phyloP scores from a whole-genome alignment of 2,888 invertebrate species.

The Invenusta paracnida region DNA sequence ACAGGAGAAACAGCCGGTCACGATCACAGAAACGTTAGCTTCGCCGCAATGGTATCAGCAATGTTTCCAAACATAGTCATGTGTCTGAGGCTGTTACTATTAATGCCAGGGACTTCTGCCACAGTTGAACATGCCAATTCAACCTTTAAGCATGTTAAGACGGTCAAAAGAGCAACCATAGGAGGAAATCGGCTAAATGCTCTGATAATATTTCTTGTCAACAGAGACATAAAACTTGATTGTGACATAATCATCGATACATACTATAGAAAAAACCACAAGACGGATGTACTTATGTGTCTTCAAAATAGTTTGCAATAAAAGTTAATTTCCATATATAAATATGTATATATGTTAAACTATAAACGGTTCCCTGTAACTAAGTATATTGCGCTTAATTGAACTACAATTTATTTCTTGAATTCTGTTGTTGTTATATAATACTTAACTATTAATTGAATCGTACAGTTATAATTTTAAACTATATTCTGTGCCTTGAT shows the following conservation, averaged over 20 bases:
- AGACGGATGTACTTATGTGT: background rate
- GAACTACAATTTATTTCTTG: background rate
- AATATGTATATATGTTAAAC: too few species aligned
- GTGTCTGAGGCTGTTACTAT: background rate
- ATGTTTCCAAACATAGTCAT: background rate
- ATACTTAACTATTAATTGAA: too few species aligned
- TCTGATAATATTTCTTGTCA: background rate
- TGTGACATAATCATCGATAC: background rate
- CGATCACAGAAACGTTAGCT: background rate
- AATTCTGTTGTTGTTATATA: too few species aligned
- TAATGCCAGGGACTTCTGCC: background rate
- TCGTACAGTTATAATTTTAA: too few species aligned
- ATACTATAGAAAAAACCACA: background rate
- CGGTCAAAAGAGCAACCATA: background rate
- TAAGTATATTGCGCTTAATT: background rate
- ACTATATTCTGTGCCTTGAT: too few species aligned
- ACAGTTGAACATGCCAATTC: background rate
- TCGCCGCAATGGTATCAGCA: background rate
- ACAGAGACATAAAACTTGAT: background rate
- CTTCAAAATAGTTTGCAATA: background rate
- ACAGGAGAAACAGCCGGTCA: background rate
- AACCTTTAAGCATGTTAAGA: background rate
- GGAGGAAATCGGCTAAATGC: background rate
- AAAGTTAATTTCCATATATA: too few species aligned
- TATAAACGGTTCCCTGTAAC: background rate